Evolutionary conservation across 1,140 invertebrate species (phyloP).

Genomic region (Musca domestica): DNA sequence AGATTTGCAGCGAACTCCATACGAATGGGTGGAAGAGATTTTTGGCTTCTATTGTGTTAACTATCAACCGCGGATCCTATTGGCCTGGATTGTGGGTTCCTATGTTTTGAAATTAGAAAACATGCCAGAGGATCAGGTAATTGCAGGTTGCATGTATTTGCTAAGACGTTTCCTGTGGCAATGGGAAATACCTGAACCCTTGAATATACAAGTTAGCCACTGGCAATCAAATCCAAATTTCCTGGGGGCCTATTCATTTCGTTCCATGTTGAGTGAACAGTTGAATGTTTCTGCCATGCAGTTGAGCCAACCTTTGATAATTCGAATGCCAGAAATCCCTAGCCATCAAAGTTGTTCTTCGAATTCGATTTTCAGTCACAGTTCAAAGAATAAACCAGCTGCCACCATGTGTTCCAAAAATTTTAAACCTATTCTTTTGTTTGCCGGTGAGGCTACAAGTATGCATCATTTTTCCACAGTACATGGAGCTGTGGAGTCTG

Average conservation of each 20-base stretch:
- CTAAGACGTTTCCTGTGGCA: conserved; percentile 45
- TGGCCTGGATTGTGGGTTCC: conserved; percentile 60
- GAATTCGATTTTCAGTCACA: too few relatives aligned
- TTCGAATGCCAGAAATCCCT: not conserved
- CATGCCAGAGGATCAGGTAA: conserved; percentile 53
- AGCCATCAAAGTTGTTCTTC: too few relatives aligned
- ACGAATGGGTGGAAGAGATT: conserved; percentile 63
- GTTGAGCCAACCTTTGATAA: conserved; percentile 17
- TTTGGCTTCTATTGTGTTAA: conserved; percentile 63
- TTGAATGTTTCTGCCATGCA: not conserved
- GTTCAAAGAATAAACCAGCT: not conserved
- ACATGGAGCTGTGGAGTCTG: conserved; percentile 77
- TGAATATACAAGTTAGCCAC: conserved; percentile 36
- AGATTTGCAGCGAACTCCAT: conserved; percentile 53
- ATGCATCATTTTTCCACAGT: conserved; percentile 68
- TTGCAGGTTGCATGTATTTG: conserved; percentile 51
- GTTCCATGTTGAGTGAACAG: conserved; percentile 55
- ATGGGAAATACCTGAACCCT: conserved; percentile 27
- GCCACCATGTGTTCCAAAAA: not conserved
- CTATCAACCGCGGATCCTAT: conserved; percentile 65
- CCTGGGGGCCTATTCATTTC: conserved; percentile 68
- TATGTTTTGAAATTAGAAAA: conserved; percentile 58
- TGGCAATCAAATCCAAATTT: conserved; percentile 69
- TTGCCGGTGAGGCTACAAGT: conserved; percentile 72
- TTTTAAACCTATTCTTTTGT: conserved; percentile 55